Evolutionary conservation across 2,113 vertebrate genomes (phyloP), one percentile per base, ranked within the genome.

Genomic region (Mobula birostris): DNA sequence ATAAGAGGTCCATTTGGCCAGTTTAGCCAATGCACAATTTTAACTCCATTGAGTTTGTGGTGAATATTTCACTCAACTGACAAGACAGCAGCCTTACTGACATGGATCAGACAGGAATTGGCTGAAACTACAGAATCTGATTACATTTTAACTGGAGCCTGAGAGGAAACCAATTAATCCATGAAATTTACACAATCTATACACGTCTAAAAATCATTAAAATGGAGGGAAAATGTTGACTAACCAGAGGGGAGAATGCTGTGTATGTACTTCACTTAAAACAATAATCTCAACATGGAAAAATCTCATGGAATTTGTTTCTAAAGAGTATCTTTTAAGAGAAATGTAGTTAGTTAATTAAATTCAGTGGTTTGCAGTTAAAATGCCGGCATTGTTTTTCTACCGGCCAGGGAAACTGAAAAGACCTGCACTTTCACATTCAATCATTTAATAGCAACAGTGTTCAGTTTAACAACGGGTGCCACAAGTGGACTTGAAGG

Each of bases 381-480:
- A 93, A 93, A 6, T 36, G 12, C 40, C 14, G 48, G 27, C 70
- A 27, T 56, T 93, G 1, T 72, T 72, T 72, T 56, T 74, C 68
- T 93, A 93, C 29, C 48, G 36, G 48, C 19, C 19, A 93, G 21
- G 24, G 48, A 21, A 74, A 72, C 36, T 7, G 36, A 56, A 27
- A 4, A 2, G 48, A 48, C 48, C 48, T 2, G 48, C 48, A 48
- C 48, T 48, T 48, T 48, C 48, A 48, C 48, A 48, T 48, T 48
- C 48, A 48, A 48, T 48, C 48, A 48, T 48, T 48, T 48, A 48
- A 48, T 48, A 48, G 48, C 48, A 48, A 48, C 48, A 48, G 48
- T 48, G 48, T 48, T 76, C 91, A 74, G 36, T 72, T 74, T 93
- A 93, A 56, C 40, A 56, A 93, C 24, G 91, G 48, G 72, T 93